Conservation (phyloP, 2,113 vertebrate species). For the Oreochromis niloticus region DNA sequence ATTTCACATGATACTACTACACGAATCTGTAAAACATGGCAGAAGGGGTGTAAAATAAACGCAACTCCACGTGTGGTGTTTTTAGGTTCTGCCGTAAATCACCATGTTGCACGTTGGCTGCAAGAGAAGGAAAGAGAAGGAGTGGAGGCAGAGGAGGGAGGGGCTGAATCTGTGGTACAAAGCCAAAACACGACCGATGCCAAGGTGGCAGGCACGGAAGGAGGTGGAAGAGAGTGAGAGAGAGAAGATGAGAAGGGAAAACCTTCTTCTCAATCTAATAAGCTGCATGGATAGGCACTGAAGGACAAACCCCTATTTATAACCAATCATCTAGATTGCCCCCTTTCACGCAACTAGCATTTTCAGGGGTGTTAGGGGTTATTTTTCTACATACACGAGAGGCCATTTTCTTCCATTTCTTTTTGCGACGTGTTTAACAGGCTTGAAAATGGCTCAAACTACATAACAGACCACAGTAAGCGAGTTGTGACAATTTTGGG, state of each 20-base stretch:
- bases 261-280: constrained; percentile 6
- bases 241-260: not conserved
- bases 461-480: not conserved
- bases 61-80: not conserved
- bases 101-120: not conserved
- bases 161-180: constrained; percentile 5
- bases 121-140: not conserved
- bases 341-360: not conserved
- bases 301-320: constrained; percentile 1
- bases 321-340: constrained; percentile 29
- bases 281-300: not conserved
- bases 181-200: constrained; percentile 37
- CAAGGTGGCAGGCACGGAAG: constrained; percentile 31
- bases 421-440: not conserved
- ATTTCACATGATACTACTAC: not conserved
- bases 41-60: not conserved
- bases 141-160: not conserved
- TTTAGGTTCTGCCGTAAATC: constrained; percentile 23
- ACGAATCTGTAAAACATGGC: not conserved
- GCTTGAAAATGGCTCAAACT: not conserved
- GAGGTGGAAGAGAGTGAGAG: constrained; percentile 3
- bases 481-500: not conserved
- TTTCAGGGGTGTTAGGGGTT: not conserved
- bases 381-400: not conserved
- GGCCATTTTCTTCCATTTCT: not conserved